Base-by-base conservation (phyloP, 2,797 vertebrate species). In the Gallinago stenura region DNA sequence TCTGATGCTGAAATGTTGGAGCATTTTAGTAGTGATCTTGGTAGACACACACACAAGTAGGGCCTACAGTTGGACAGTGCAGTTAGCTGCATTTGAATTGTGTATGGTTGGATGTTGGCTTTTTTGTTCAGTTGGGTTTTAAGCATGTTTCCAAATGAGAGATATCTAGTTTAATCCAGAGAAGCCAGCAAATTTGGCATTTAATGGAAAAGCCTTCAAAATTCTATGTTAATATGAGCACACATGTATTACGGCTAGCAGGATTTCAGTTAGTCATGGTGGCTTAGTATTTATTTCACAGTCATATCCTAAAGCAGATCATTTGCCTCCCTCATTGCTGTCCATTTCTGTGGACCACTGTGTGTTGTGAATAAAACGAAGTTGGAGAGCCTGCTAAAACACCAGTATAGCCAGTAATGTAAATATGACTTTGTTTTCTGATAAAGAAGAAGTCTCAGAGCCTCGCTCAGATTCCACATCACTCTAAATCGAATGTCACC, bases 211-310 rank as follows among this genome's bases (percentile, higher is more conserved):
- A 85, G 30, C 46, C 69, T 91, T 91, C 56, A 85, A 77, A 93
- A 70, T 25, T 9, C 33, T 45, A 2, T 61, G 54, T 57, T 75
- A 25, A 48, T 51, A 33, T 9, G 15, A 60, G 31, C 25, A 56
- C 33, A 30, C 30, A 31, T 53, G 35, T n/a, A 5, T 37, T 50
- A 28, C 31, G 69, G 14, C 58, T 92, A 57, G 28, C 58, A 70
- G 62, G 48, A 79, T 84, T 79, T 60, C 58, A 86, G 64, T 78
- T 31, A 33, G 24, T 66, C 21, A 4, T 48, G 21, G 21, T 62
- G 87, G 17, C 41, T 87, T 72, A n/a, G 31, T 77, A 14, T 83
- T 85, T 91, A 75, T 88, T 87, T 37, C 33, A 68, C 58, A 69
- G 17, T 46, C 28, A 6, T 30, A 33, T 53, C 39, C 30, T 64